Evolutionary conservation across 2,113 vertebrate species (phyloP).

Genomic region (Eptesicus fuscus): DNA sequence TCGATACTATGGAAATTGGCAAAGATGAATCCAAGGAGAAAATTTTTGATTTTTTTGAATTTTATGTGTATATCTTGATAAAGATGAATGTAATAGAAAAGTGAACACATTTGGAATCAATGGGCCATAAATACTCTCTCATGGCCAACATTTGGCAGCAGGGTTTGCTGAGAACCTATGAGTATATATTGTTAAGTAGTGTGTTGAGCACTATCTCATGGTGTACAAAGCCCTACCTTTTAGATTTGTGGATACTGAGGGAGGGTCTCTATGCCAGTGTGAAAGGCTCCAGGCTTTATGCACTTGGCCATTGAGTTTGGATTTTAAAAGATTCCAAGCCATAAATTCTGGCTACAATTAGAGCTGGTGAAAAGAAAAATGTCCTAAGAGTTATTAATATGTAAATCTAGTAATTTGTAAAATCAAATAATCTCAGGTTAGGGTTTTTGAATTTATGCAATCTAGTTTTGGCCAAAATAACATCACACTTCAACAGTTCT

Average conservation of each 20-base stretch:
- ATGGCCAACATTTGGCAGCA: background rate
- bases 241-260: slow-evolving; percentile 39
- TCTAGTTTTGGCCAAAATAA: slow-evolving; percentile 61
- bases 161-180: background rate
- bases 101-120: slow-evolving; percentile 30
- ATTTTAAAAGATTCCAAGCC: slow-evolving; percentile 51
- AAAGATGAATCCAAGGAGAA: background rate
- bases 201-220: background rate
- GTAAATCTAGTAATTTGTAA: slow-evolving; percentile 63
- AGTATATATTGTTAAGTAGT: slow-evolving; percentile 39
- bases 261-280: slow-evolving; percentile 27
- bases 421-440: slow-evolving; percentile 59
- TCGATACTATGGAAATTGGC: background rate
- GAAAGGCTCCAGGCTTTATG: slow-evolving; percentile 45
- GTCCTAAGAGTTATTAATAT: slow-evolving; percentile 61
- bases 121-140: background rate
- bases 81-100: slow-evolving; percentile 1
- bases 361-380: slow-evolving; percentile 52
- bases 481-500: slow-evolving; percentile 41
- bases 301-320: slow-evolving; percentile 43
- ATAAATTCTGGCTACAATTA: slow-evolving; percentile 66
- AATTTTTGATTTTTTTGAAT: background rate
- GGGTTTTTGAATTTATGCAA: slow-evolving; percentile 48
- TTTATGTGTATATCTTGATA: background rate
- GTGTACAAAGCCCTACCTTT: background rate